A percentile compares a stretch with the other conserved stretches of the same genome.
Evolutionary conservation across 2,113 vertebrate species (phyloP).

Genomic region (Ochotona curzoniae): DNA sequence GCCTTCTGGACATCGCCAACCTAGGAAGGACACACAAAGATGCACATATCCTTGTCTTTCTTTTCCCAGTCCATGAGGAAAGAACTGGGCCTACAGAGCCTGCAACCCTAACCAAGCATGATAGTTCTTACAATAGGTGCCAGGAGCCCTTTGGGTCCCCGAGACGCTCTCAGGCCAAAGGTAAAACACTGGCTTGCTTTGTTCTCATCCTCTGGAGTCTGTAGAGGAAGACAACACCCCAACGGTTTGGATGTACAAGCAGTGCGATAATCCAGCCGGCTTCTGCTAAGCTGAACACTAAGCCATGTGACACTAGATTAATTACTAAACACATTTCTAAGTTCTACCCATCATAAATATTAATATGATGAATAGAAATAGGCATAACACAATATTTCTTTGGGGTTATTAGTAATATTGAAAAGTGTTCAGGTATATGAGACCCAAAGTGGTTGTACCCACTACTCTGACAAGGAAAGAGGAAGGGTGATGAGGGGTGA

Average conservation of each 20-base stretch:
- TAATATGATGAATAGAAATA: not conserved
- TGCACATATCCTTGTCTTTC: constrained; percentile 1
- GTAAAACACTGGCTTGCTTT: not conserved
- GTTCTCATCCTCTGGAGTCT: constrained; percentile 19
- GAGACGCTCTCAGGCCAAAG: not conserved
- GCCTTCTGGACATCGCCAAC: not conserved
- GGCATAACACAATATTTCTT: not conserved
- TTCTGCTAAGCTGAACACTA: constrained; percentile 30
- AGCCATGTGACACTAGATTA: not conserved
- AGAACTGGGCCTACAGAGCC: not conserved
- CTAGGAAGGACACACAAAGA: not conserved
- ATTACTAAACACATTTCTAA: not conserved
- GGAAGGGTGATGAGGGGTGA: not conserved
- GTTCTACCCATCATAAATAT: constrained; percentile 2
- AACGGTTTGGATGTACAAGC: not conserved
- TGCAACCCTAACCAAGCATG: not conserved
- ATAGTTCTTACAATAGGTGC: not conserved
- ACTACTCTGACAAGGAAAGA: not conserved
- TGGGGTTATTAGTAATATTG: not conserved
- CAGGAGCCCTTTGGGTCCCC: not conserved
- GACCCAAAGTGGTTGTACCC: not conserved
- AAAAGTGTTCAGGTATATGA: not conserved
- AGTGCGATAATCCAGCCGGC: not conserved
- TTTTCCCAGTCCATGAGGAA: not conserved
- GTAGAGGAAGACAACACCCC: not conserved